Conservation (phyloP, 2,797 vertebrate genomes). For the Neosilurus mollespiculum region DNA sequence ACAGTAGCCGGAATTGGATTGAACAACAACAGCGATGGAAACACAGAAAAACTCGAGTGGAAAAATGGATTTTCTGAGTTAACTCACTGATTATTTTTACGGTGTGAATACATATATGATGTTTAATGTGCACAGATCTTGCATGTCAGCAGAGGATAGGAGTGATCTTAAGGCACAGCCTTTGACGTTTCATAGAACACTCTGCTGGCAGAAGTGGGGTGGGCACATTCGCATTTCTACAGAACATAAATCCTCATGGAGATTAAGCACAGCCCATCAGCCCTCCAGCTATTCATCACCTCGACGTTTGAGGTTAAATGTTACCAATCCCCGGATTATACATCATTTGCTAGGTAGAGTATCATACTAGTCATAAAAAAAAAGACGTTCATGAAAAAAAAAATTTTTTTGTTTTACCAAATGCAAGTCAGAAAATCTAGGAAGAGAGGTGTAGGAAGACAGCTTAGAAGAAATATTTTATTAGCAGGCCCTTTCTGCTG, state of each 20-base stretch:
- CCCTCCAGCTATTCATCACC: conserved; percentile 7
- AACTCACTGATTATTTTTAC: background rate
- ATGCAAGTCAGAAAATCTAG: conserved; percentile 10
- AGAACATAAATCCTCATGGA: conserved; percentile 1
- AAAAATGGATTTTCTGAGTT: background rate
- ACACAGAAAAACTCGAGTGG: too few relatives aligned
- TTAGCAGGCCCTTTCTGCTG: conserved; percentile 65
- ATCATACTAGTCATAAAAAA: conserved; percentile 14
- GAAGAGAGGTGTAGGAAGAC: background rate
- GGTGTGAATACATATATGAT: background rate
- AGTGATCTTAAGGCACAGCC: background rate
- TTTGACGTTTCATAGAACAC: background rate
- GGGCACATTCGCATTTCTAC: background rate
- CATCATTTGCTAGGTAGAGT: background rate
- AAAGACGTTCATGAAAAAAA: too few relatives aligned
- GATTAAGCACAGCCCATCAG: background rate
- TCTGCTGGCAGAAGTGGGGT: background rate
- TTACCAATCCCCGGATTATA: background rate
- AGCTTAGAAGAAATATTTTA: conserved; percentile 63
- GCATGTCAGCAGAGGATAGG: background rate
- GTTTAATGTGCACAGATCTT: background rate
- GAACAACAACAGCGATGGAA: too few relatives aligned
- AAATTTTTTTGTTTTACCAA: conserved; percentile 20
- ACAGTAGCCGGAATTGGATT: background rate
- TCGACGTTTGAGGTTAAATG: background rate